Evolutionary conservation across 2,797 vertebrate species (phyloP), one percentile per base, ranked within the genome.

Genomic region (Gallirallus australis): DNA sequence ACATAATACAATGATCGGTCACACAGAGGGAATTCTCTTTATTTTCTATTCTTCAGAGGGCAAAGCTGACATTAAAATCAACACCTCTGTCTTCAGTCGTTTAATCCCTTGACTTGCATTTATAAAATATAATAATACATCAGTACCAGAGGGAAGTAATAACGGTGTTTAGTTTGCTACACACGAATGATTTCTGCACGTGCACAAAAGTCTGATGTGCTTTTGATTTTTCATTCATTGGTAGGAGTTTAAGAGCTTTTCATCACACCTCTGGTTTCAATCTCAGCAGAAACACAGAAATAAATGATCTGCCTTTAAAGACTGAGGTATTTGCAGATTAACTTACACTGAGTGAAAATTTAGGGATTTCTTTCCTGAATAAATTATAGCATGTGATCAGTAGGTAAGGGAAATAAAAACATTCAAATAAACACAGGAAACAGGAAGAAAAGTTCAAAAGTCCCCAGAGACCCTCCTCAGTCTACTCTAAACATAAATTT

Each of bases 181-280:
- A 71, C 8, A 27, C 1, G 12, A 89, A 73, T 84, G 8, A 89
- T 35, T 53, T 47, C 50, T 61, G 24, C 8, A 61, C 0, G 0
- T n/a, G 19, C 27, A 28, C 0, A 6, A 52, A 52, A 54, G 57
- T 48, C 35, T 63, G 76, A 90, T 94, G 59, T 77, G n/a, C 11
- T 83, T 91, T 85, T 91, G 60, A 86, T 79, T 96, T 96, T 96
- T 96, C 52, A 35, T 83, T 96, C 73, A 82, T 37, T 9, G 2
- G 53, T 53, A 82, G 52, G 19, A 64, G 63, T 82, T 95, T 93
- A 69, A 77, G 77, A 72, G 42, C 7, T 77, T 89, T 69, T 91
- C 47, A 78, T 90, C 31, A 16, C 25, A 56, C 56, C 70, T 56
- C 6, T 96, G 68, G 35, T 86, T 96, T 83, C 11, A 70, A 3